These are phyloP conservation scores for Altica lythri DNA, from an alignment of 2,888 invertebrate species.

Conservation along the genomic window DNA sequence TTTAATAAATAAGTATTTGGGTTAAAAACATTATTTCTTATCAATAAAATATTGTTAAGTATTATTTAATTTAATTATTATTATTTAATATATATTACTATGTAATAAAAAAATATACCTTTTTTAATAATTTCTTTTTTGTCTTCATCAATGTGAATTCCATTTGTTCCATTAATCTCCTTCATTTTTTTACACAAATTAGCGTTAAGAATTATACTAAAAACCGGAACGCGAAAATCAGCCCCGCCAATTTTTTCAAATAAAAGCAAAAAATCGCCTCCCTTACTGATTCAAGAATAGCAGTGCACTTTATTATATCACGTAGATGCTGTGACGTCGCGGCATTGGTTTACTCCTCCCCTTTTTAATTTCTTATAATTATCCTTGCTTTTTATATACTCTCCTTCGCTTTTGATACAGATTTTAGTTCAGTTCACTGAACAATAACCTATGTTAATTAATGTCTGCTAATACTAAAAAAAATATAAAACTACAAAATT, in stretches of 20 bases:
- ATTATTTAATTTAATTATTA: no score
- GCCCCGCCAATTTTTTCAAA: constrained; percentile 9
- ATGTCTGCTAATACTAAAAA: not conserved
- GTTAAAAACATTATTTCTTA: no score
- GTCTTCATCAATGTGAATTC: constrained; percentile 29
- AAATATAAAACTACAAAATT: not conserved
- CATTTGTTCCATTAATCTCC: constrained; percentile 27
- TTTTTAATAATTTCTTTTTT: constrained; percentile 28
- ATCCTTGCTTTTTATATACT: constrained; percentile 45
- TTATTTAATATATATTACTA: no score
- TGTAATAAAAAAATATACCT: no score
- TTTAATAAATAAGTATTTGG: no score
- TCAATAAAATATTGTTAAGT: no score
- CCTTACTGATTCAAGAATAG: constrained; percentile 39
- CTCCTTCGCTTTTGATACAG: constrained; percentile 29
- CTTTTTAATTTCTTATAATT: constrained; percentile 45
- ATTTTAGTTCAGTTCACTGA: constrained; percentile 33
- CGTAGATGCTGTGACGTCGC: constrained; percentile 47
- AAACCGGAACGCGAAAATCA: constrained; percentile 9
- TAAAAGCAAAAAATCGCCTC: constrained; percentile 21
- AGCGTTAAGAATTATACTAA: not conserved
- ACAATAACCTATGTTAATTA: constrained; percentile 23
- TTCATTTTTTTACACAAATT: constrained; percentile 28
- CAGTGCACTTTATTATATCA: constrained; percentile 46
- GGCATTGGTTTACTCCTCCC: constrained; percentile 51